phyloP scores from a whole-genome alignment of 1,140 invertebrate genomes.

The Cryptotermes secundus region DNA sequence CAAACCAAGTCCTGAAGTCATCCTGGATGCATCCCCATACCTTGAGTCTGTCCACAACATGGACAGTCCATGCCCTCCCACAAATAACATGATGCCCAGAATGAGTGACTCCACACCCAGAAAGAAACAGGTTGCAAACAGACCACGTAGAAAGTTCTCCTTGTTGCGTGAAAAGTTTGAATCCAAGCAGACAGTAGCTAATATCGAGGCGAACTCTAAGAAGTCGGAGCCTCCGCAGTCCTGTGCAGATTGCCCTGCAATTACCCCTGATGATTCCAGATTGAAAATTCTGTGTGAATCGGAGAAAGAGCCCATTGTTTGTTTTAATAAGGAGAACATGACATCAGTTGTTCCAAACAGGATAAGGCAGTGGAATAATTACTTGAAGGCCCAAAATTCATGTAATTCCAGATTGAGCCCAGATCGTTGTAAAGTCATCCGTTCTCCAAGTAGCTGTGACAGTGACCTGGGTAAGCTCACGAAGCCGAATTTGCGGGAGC shows the following conservation, averaged over 20 bases:
- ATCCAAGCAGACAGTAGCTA: constrained; percentile 47
- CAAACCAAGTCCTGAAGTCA: background rate
- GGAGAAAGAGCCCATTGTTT: constrained; percentile 35
- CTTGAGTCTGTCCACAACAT: background rate
- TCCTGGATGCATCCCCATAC: constrained; percentile 3
- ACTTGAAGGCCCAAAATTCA: constrained; percentile 39
- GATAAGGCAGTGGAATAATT: constrained; percentile 35
- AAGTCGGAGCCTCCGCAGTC: background rate
- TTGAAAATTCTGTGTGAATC: constrained; percentile 43
- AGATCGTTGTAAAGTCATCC: background rate
- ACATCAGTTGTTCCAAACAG: constrained; percentile 34
- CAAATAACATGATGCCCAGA: background rate
- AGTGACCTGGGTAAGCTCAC: constrained; percentile 37
- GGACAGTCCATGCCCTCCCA: background rate
- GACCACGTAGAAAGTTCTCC: constrained; percentile 60
- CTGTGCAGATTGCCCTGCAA: background rate
- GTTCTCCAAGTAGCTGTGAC: constrained; percentile 37
- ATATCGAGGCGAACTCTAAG: background rate
- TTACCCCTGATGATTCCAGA: constrained; percentile 43
- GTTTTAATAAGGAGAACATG: constrained; percentile 41
- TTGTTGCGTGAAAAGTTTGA: constrained; percentile 61
- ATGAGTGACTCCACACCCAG: background rate
- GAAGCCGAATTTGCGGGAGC: constrained; percentile 53
- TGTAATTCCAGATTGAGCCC: constrained; percentile 24
- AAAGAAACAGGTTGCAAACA: constrained; percentile 39